Conservation (phyloP, 2,113 vertebrate genomes). For the Mastomys coucha region DNA sequence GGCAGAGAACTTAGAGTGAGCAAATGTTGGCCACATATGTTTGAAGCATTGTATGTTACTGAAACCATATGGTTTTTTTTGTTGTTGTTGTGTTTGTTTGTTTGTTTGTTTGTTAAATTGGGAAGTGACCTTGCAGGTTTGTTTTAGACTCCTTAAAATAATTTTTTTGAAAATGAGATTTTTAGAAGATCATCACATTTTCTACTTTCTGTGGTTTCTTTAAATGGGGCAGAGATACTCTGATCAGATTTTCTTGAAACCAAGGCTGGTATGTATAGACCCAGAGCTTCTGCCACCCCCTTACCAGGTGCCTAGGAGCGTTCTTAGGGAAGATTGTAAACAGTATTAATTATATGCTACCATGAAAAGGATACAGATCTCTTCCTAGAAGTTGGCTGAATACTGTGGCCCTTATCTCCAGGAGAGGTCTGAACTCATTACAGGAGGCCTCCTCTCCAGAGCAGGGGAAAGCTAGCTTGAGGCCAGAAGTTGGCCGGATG, state of each 20-base stretch:
- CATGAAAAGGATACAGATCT: conserved; percentile 71
- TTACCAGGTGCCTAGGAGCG: neutral
- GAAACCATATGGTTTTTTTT: neutral
- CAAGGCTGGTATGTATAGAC: neutral
- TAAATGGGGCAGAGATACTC: neutral
- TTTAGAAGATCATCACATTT: neutral
- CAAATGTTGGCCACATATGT: neutral
- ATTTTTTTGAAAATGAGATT: neutral
- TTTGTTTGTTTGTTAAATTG: neutral
- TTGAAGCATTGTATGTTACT: neutral
- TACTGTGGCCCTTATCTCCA: neutral
- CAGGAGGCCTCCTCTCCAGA: neutral
- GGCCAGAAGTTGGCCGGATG: neutral
- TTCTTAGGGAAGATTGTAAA: conserved; percentile 43
- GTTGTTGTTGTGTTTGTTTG: neutral
- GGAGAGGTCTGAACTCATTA: neutral
- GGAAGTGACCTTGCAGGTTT: neutral
- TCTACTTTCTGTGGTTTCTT: neutral
- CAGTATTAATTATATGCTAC: conserved; percentile 64
- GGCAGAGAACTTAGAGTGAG: neutral
- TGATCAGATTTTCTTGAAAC: neutral
- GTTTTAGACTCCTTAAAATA: neutral
- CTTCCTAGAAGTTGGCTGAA: conserved; percentile 72
- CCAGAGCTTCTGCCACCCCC: neutral
- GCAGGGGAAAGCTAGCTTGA: neutral